Base-by-base conservation (phyloP, 2,888 invertebrate genomes). In the Netelia virgata region DNA sequence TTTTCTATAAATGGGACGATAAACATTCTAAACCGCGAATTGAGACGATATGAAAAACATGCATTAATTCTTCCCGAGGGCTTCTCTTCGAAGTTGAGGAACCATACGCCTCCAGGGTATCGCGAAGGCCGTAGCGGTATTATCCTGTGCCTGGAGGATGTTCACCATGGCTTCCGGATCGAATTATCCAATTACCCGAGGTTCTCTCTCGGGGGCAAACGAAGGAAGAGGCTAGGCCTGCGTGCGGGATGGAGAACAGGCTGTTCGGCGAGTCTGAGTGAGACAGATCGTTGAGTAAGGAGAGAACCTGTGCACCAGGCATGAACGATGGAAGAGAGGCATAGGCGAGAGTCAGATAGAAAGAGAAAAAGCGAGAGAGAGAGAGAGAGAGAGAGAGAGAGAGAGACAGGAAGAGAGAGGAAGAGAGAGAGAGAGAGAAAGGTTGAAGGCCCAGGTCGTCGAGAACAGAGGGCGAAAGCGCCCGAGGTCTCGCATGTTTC, bases 151-250 rank as follows among this genome's bases (percentile, higher is more conserved):
- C 74, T 53, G 47, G 50, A 57, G 80, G 85, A 74, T 64, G 70
- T 77, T 80, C 78, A 66, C 68, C 82, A 41, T 68, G 76, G 77
- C 64, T 86, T 90, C 90, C 89, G 89, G 90, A 89, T 91, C 89
- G 90, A 91, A 92, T 92, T 91, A 92, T 91, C 90, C 91, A 92
- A 92, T 92, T 92, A 92, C 89, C 89, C 88, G 88, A 82, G 87
- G 88, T 88, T 80, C 84, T 87, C 87, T 86, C 88, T 87, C 43
- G 59, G 64, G 41, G 63, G 55, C 57, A 18, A 18, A 57, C 47
- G 75, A 28, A 47, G 57, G 23, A 41, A 63, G 10, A 74, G 72
- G 57, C 55, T 20, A n/a, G 74, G 74, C 75, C 63, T 43, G 55
- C 50, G 47, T 36, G 41, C 43, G 55, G 47, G 72, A 82, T 61